Conservation (phyloP, 2,113 vertebrate species). For the Clarias gariepinus region DNA sequence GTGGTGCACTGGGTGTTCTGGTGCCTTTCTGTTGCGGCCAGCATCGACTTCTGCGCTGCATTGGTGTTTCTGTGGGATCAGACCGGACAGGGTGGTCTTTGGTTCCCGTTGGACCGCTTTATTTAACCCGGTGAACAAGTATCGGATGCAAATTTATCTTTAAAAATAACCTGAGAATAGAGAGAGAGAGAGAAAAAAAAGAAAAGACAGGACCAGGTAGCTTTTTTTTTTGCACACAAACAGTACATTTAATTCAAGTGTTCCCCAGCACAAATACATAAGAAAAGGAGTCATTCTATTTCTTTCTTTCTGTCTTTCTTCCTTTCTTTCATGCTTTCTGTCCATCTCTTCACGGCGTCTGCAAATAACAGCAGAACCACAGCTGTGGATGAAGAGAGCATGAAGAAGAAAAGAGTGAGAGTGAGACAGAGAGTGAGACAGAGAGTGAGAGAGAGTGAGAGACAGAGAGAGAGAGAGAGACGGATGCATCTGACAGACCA, state of each 20-base stretch:
- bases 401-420: not conserved
- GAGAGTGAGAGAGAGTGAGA: constrained; percentile 24
- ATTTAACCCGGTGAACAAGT: not conserved
- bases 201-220: constrained; percentile 47
- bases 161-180: not conserved
- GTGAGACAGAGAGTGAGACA: not conserved
- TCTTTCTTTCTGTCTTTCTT: constrained; percentile 60
- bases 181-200: not conserved
- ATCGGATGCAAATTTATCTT: not conserved
- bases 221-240: constrained; percentile 79
- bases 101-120: not conserved
- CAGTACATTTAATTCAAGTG: constrained; percentile 90
- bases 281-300: constrained; percentile 77
- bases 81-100: too few species aligned
- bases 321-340: constrained; percentile 77
- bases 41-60: too few species aligned
- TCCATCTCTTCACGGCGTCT: constrained; percentile 79
- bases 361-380: constrained; percentile 82
- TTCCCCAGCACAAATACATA: constrained; percentile 90
- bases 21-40: too few species aligned
- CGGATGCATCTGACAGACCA: constrained; percentile 26
- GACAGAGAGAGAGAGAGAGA: constrained; percentile 21
- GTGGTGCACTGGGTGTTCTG: too few species aligned
- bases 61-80: too few species aligned
- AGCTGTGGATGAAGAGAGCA: constrained; percentile 55